Evolutionary conservation across 2,888 invertebrate species (phyloP).

Genomic region (Athalia cordata): DNA sequence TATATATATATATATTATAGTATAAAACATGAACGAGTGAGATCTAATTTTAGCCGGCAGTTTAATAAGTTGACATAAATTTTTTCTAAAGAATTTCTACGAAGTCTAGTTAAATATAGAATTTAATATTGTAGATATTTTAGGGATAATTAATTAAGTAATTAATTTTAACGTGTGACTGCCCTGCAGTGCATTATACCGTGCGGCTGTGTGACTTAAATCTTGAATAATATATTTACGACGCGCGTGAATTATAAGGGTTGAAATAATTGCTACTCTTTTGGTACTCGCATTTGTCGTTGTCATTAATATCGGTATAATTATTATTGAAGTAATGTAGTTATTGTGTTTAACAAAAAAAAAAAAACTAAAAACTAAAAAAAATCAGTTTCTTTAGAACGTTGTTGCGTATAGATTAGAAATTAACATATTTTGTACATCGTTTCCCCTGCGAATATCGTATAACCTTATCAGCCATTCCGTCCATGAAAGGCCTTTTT

Average conservation of each 20-base stretch:
- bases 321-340: slow-evolving; percentile 25
- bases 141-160: neutral
- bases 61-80: neutral
- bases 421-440: slow-evolving; percentile 11
- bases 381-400: too few relatives aligned
- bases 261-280: slow-evolving; percentile 10
- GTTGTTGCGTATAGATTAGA: too few relatives aligned
- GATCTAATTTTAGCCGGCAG: neutral
- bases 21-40: slow-evolving; percentile 15
- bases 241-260: neutral
- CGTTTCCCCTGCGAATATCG: slow-evolving; percentile 4
- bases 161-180: slow-evolving; percentile 20
- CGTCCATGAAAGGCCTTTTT: slow-evolving; percentile 70
- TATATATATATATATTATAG: neutral
- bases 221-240: neutral
- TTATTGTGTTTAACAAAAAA: neutral
- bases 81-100: neutral
- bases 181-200: slow-evolving; percentile 54
- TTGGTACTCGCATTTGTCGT: neutral
- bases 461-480: slow-evolving; percentile 68
- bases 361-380: too few relatives aligned
- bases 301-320: neutral
- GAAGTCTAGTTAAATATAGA: neutral
- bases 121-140: slow-evolving; percentile 3
- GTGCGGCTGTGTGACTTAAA: slow-evolving; percentile 68